Percentiles rank a stretch among this genome's conserved stretches.
Evolutionary conservation across 2,888 invertebrate species (phyloP).

Genomic region (Epirrhoe alternata): DNA sequence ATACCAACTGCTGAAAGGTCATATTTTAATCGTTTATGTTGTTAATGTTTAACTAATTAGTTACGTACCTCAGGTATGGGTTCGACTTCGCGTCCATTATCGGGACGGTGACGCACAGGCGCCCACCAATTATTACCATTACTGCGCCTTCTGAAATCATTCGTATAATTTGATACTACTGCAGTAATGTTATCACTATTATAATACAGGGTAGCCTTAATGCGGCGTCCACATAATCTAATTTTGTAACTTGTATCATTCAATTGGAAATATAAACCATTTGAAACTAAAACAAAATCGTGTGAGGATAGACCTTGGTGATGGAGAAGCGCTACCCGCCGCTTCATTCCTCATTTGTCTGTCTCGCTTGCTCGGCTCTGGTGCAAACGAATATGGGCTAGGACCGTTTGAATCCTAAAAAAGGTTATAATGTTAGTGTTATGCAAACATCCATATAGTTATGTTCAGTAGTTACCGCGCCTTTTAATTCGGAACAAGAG

Average conservation of each 20-base stretch:
- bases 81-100: conserved; percentile 66
- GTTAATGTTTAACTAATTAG: background rate
- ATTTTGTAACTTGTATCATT: too few species aligned
- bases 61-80: conserved; percentile 61
- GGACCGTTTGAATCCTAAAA: conserved; percentile 54
- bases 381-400: conserved; percentile 56
- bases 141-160: conserved; percentile 59
- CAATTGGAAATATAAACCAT: too few species aligned
- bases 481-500: too few species aligned
- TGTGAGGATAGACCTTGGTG: conserved; percentile 27
- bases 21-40: too few species aligned
- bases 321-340: conserved; percentile 50
- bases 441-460: background rate
- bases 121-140: conserved; percentile 79
- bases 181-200: background rate
- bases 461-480: too few species aligned
- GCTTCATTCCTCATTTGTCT: conserved; percentile 61
- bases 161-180: background rate
- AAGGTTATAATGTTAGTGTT: background rate
- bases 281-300: too few species aligned
- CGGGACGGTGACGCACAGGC: conserved; percentile 64
- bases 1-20: too few species aligned
- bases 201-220: background rate
- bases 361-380: conserved; percentile 69
- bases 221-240: too few species aligned